Evolutionary conservation across 2,797 vertebrate genomes (phyloP), one percentile per base, ranked within the genome.

Genomic region (Sebastiscus albofasciatus): DNA sequence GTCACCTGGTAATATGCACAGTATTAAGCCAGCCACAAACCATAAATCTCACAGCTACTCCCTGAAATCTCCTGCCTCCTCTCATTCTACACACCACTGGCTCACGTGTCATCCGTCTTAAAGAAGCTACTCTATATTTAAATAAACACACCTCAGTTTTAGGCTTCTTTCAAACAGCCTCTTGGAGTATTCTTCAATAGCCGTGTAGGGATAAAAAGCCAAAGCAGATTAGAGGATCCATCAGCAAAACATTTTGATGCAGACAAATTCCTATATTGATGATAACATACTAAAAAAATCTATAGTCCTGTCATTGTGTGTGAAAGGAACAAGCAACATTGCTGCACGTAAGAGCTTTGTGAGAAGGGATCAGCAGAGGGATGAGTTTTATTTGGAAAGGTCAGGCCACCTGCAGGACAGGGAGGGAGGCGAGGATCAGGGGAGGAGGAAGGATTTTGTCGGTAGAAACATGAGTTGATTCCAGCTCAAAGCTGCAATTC

Each of bases 41-140:
- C 79, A 87, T 86, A 86, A 85, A 86, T 91, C 85, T 79, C 39
- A 90, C 83, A 82, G 80, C 77, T 76, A 67, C 46, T 82, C 72
- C 69, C 55, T 82, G 66, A 84, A 89, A 82, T 77, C 80, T 56
- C 58, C 55, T 75, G 73, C 67, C 72, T 77, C 74, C 65, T 84
- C 59, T 77, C 67, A 82, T 83, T 82, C 75, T 52, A 27, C 66
- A 83, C 80, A 75, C 62, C 71, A 62, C 26, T 36, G 70, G 54
- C 70, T 83, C 64, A n/a, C 26, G 31, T 67, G 52, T 75, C 74
- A 76, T 11, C 18, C 1, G 13, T 16, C 55, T 69, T 27, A 18
- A 67, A 79, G 54, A 49, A 72, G 39, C 67, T 29, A 4, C 52
- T 49, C 12, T 31, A 46, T 56, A 39, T 72, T 61, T 20, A 70